Conservation (phyloP, 2,888 invertebrate genomes). For the Dasysyrphus albostriatus region DNA sequence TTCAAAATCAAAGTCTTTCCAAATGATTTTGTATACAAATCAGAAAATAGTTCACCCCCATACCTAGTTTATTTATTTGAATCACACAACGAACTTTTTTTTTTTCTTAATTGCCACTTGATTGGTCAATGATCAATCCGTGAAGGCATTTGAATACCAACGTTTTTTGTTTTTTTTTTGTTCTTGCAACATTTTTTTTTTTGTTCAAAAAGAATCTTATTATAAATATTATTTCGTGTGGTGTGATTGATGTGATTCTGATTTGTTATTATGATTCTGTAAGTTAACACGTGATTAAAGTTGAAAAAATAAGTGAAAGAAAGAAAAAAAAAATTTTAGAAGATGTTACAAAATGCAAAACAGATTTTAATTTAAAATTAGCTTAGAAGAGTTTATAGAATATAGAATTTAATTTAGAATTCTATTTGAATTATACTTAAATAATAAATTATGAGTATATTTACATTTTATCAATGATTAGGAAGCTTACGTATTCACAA, state of each 20-base stretch:
- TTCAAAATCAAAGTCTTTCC: conserved; percentile 2
- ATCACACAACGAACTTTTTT: conserved; percentile 41
- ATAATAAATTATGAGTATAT: too few species aligned
- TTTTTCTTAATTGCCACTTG: conserved; percentile 55
- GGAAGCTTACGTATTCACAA: too few species aligned
- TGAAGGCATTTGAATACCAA: conserved; percentile 31
- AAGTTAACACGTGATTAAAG: conserved; percentile 62
- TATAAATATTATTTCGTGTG: conserved; percentile 70
- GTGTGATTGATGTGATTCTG: conserved; percentile 67
- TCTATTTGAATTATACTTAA: too few species aligned
- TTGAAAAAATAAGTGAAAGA: conserved; percentile 13
- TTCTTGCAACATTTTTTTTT: background rate
- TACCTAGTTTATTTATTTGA: conserved; percentile 56
- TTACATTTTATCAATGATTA: too few species aligned
- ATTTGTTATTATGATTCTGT: conserved; percentile 1
- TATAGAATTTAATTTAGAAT: background rate
- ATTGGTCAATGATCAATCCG: conserved; percentile 72
- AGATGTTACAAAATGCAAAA: conserved; percentile 63
- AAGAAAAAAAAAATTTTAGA: background rate
- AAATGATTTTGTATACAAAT: conserved; percentile 49
- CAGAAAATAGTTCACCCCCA: conserved; percentile 46
- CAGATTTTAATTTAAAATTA: background rate
- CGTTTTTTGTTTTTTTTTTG: too few species aligned
- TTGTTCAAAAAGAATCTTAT: conserved; percentile 31
- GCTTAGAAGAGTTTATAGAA: background rate